Percentiles rank a stretch among this genome's conserved stretches.
phyloP scores from a whole-genome alignment of 2,113 vertebrate genomes.

The Pogona vitticeps region DNA sequence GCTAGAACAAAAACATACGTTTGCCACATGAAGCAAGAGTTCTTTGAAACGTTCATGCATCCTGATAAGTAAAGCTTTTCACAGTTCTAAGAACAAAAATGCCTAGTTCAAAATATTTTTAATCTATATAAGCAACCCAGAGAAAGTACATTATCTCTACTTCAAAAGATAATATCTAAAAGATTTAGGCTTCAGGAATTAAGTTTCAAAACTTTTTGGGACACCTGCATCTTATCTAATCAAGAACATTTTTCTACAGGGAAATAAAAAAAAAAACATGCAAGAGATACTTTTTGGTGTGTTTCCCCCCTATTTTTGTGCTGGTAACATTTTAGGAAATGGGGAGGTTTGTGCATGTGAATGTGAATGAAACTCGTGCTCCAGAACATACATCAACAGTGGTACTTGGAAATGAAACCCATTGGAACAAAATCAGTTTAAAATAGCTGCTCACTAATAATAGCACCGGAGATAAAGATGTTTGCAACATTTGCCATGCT shows the following conservation, averaged over 20 bases:
- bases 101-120: not conserved
- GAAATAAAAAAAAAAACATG: not conserved
- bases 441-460: not conserved
- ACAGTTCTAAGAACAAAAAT: not conserved
- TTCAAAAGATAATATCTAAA: not conserved
- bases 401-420: not conserved
- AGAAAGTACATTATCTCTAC: not conserved
- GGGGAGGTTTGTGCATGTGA: not conserved
- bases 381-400: not conserved
- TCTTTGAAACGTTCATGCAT: not conserved
- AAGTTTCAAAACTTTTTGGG: not conserved
- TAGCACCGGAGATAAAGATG: conserved; percentile 6
- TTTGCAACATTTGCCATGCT: conserved; percentile 17
- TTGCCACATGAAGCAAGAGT: not conserved
- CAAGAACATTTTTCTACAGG: not conserved
- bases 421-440: not conserved
- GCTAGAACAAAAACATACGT: not conserved
- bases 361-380: not conserved
- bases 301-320: not conserved
- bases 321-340: conserved; percentile 2
- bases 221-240: conserved; percentile 11
- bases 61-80: not conserved
- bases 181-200: not conserved
- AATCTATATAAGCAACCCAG: not conserved
- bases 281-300: not conserved